Evolutionary conservation across 1,140 invertebrate species (phyloP), one percentile per base, ranked within the genome.

Genomic region (Sarcophaga bullata): DNA sequence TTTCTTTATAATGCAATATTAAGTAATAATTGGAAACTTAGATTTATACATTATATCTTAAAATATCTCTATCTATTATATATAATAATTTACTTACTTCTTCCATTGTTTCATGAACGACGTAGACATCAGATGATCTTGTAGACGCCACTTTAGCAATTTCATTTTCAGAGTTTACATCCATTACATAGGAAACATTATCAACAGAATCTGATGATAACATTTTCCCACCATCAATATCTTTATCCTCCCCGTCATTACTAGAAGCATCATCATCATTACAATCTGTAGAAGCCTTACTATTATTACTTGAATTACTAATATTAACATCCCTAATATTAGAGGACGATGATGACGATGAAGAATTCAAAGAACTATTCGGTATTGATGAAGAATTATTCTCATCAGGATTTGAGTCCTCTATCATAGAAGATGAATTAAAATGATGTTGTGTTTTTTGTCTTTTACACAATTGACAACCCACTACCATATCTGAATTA

Each of bases 371-470:
- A 46, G n/a, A 37, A 37, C 25, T 37, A 37, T 37, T 37, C 25
- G 25, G 25, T 37, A 37, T 37, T 37, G 25, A 37, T 37, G 25
- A 78, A 50, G 73, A 78, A 50, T 50, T 78, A 78, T 25, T 78
- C 10, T 78, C 48, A 0, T 17, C 75, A 19, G 62, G 19, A 25
- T n/a, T 19, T 0, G 19, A 17, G 3, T 68, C 62, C 7, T 68
- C 62, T 8, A 37, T 37, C n/a, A n/a, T 7, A 17, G 47, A n/a
- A 54, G 25, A 19, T 75, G 52, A 62, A 37, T 78, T 50, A 48
- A 83, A 89, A 73, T 86, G 86, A 82, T 90, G 89, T 82, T 89
- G 87, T 15, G 89, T 90, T 83, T 90, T 90, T 80, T 90, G 89
- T 0, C 89, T 86, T 72, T 90, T 90, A 83, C 89, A 90, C 58